These are phyloP conservation scores for Ricordea florida DNA, from an alignment of 92 coral and sea anemone species.

Conservation along the genomic window DNA sequence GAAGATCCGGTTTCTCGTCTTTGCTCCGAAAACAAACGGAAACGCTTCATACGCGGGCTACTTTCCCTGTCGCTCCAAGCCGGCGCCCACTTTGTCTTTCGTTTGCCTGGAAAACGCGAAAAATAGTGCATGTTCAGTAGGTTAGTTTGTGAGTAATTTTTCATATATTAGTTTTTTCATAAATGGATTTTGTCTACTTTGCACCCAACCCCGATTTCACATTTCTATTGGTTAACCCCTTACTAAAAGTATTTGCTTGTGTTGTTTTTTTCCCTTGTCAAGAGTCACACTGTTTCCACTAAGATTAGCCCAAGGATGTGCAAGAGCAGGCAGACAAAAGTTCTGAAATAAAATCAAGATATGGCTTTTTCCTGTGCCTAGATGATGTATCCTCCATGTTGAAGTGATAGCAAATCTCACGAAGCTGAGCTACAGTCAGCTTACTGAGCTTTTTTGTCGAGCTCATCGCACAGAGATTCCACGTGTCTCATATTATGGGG, in stretches of 20 bases:
- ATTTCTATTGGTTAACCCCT: too few species aligned
- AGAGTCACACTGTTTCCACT: background rate
- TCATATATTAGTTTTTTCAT: too few species aligned
- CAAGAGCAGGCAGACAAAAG: conserved; percentile 10
- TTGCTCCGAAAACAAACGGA: too few species aligned
- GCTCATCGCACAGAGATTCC: conserved; percentile 19
- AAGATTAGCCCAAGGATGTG: background rate
- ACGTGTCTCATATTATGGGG: conserved; percentile 25
- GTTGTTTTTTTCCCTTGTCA: background rate
- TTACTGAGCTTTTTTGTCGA: conserved; percentile 11
- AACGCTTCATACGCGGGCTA: too few species aligned
- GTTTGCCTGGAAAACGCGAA: too few species aligned
- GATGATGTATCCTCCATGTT: conserved; percentile 9
- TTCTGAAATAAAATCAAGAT: conserved; percentile 6
- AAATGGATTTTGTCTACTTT: too few species aligned
- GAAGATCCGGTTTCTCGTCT: too few species aligned
- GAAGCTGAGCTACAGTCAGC: conserved; percentile 14
- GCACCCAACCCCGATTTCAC: too few species aligned
- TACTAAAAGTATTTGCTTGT: background rate
- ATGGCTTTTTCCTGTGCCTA: conserved; percentile 15
- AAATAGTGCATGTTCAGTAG: too few species aligned
- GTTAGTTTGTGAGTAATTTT: too few species aligned
- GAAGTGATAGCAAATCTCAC: conserved; percentile 9
- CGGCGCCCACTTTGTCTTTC: too few species aligned
- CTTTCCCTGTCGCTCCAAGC: too few species aligned